A percentile compares a stretch with the other conserved stretches of the same genome.
Conservation (phyloP, 1,140 invertebrate genomes). For the Octopus sinensis region DNA sequence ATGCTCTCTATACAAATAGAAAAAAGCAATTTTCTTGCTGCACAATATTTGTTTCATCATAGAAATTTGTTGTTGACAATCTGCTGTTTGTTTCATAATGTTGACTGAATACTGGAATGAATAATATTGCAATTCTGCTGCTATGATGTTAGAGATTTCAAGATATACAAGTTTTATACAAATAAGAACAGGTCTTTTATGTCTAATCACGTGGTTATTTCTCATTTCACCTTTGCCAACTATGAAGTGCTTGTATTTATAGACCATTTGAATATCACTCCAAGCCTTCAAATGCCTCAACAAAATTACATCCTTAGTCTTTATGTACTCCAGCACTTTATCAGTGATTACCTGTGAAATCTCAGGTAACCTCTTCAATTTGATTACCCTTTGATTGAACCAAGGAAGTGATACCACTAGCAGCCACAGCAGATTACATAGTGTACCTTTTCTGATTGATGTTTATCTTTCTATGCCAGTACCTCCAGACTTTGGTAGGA, state of each 20-base stretch:
- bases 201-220: slow-evolving; percentile 92
- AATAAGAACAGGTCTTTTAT: slow-evolving; percentile 90
- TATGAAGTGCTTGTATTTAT: slow-evolving; percentile 82
- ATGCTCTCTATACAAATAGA: no score
- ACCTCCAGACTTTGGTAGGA: slow-evolving; percentile 94
- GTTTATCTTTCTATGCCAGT: slow-evolving; percentile 97
- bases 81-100: no score
- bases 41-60: no score
- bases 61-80: no score
- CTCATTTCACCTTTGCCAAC: slow-evolving; percentile 99
- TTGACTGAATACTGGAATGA: no score
- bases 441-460: slow-evolving; percentile 95
- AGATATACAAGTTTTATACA: slow-evolving; percentile 68
- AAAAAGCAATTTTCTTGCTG: no score
- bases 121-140: no score
- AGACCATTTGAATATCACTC: slow-evolving; percentile 92
- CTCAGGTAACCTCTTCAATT: slow-evolving; percentile 89
- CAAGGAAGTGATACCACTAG: slow-evolving; percentile 90
- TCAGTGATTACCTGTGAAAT: slow-evolving; percentile 93
- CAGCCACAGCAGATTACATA: slow-evolving; percentile 92
- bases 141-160: no score
- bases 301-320: slow-evolving; percentile 95
- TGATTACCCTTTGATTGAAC: slow-evolving; percentile 96
- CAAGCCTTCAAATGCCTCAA: slow-evolving; percentile 83
- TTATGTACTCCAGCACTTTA: slow-evolving; percentile 86